Conservation (phyloP, 2,888 invertebrate genomes). For the Erpobdella octoculata region DNA sequence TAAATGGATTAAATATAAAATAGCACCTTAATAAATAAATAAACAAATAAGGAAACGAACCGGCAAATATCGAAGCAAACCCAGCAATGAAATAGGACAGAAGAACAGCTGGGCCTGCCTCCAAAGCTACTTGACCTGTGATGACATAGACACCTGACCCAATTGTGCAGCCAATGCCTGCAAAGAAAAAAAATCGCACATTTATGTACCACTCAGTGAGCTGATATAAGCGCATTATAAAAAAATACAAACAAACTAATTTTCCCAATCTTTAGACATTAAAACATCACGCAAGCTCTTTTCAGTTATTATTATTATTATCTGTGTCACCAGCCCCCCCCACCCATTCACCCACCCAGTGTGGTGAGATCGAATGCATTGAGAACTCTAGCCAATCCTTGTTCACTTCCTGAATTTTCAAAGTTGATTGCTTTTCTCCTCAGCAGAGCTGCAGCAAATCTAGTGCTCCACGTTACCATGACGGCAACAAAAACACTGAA, state of each 20-base stretch:
- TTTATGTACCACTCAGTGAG: neutral
- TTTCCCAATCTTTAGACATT: neutral
- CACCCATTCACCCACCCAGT: constrained; percentile 19
- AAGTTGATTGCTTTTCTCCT: constrained; percentile 18
- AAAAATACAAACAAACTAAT: neutral
- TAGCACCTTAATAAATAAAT: no score
- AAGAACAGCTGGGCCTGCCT: constrained; percentile 50
- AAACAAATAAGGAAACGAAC: no score
- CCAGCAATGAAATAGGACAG: constrained; percentile 64
- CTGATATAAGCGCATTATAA: neutral
- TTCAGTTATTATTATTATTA: neutral
- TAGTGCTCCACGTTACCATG: neutral
- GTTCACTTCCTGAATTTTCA: constrained; percentile 1
- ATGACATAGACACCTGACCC: constrained; percentile 95
- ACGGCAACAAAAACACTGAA: neutral
- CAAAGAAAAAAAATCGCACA: constrained; percentile 14
- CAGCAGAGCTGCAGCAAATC: constrained; percentile 15
- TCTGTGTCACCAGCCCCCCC: no score
- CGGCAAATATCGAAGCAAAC: constrained; percentile 48
- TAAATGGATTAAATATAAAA: no score
- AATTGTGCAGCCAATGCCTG: constrained; percentile 87
- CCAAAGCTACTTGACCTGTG: constrained; percentile 82
- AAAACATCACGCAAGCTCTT: neutral
- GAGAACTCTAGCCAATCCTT: constrained; percentile 14
- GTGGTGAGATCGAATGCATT: constrained; percentile 25